phyloP scores from a whole-genome alignment of 2,888 invertebrate genomes.

The Phyllotreta cruciferae region DNA sequence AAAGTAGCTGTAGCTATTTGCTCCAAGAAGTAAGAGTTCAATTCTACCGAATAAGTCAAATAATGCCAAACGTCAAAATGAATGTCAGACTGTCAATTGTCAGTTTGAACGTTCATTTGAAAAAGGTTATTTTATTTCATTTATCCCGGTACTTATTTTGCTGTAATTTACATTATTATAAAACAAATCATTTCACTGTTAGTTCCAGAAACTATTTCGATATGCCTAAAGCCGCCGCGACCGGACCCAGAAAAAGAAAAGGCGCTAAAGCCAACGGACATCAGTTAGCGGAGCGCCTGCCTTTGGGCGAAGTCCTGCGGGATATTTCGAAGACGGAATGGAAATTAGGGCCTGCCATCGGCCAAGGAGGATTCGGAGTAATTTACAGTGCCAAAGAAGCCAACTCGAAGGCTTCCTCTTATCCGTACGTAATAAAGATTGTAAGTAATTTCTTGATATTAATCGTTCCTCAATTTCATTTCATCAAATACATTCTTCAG shows the following conservation, averaged over 20 bases:
- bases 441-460: conserved; percentile 63
- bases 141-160: too few relatives aligned
- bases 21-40: too few relatives aligned
- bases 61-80: too few relatives aligned
- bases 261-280: conserved; percentile 60
- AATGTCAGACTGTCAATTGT: too few relatives aligned
- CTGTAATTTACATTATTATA: too few relatives aligned
- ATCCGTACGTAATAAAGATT: conserved; percentile 80
- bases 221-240: conserved; percentile 30
- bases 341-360: conserved; percentile 87
- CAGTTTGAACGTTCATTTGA: too few relatives aligned
- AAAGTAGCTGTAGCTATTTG: too few relatives aligned
- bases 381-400: conserved; percentile 83
- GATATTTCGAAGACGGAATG: conserved; percentile 82
- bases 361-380: conserved; percentile 92
- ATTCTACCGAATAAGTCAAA: too few relatives aligned
- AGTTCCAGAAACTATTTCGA: background rate
- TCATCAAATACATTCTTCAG: conserved; percentile 59
- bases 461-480: background rate
- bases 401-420: conserved; percentile 60
- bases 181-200: conserved; percentile 9
- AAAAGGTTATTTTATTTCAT: too few relatives aligned
- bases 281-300: conserved; percentile 75
- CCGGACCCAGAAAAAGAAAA: conserved; percentile 51
- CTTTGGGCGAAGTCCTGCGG: conserved; percentile 76